A percentile compares a stretch with the other conserved stretches of the same genome.
Evolutionary conservation across 2,888 invertebrate genomes (phyloP).

Genomic region (Zygaena filipendulae): DNA sequence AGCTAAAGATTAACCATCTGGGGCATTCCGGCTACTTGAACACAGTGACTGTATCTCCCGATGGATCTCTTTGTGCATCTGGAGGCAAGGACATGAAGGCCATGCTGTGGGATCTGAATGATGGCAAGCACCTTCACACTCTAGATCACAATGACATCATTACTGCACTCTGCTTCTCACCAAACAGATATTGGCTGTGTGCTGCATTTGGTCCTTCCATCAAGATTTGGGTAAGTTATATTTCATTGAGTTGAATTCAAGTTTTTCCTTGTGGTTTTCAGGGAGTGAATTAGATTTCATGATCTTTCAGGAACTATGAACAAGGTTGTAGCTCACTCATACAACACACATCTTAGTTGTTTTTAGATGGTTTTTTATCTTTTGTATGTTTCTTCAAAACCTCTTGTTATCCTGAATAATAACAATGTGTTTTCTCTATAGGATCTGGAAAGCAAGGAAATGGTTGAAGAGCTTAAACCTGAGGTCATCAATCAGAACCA

Average conservation of each 20-base stretch:
- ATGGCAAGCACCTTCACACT: slow-evolving; percentile 99
- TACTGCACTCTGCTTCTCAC: slow-evolving; percentile 98
- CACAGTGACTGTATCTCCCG: slow-evolving; percentile 98
- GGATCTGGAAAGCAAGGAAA: slow-evolving; percentile 99
- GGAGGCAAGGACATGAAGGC: slow-evolving; percentile 99
- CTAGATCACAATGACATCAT: slow-evolving; percentile 98
- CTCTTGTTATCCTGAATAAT: no score
- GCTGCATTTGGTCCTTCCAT: slow-evolving; percentile 98
- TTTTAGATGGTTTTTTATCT: no score
- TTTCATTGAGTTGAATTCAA: background rate
- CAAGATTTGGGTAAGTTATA: slow-evolving; percentile 89
- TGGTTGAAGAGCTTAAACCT: slow-evolving; percentile 98
- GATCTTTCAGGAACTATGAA: background rate
- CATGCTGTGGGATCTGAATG: slow-evolving; percentile 99
- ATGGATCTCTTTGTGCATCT: slow-evolving; percentile 99
- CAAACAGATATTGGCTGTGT: slow-evolving; percentile 99
- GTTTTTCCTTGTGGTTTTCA: background rate
- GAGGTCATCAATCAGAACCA: slow-evolving; percentile 86
- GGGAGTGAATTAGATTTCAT: background rate
- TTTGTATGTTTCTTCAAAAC: no score
- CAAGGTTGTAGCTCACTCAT: background rate
- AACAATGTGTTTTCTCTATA: no score
- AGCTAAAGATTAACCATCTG: slow-evolving; percentile 97
- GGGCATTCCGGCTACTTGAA: slow-evolving; percentile 98
- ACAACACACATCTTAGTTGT: no score